Base-by-base conservation (phyloP, 2,888 invertebrate species). In the Ophion ellenae region DNA sequence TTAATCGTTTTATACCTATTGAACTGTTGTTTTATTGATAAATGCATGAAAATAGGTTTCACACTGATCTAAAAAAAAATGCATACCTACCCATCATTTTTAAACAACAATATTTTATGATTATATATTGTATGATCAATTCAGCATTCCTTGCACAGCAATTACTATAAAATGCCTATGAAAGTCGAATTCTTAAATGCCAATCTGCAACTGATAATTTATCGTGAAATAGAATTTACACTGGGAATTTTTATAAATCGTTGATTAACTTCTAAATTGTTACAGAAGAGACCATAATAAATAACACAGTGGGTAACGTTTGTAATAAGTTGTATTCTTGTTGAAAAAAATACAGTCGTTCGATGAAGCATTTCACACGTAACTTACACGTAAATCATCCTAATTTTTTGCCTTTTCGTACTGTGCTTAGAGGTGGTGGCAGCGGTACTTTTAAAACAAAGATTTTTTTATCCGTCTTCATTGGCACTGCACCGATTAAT, bases 381-480 rank as follows among this genome's bases (percentile, higher is more conserved):
- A 14, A 32, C n/a, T 57, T 11, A 20, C 36, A 20, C 32, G 24
- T 20, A 40, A 67, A 78, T 78, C 69, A 78, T 78, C 61, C 24
- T 28, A 11, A 28, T 66, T 85, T 90, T 40, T 76, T 91, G 45
- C 84, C 81, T 77, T 85, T 90, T 70, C 87, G 88, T 5, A 83
- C 11, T 4, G 86, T 36, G 40, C 86, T 53, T 3, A 84, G 7
- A 9, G 87, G 89, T 3, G 89, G 36, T 5, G 94, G 93, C 57
- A 94, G 75, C 17, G 94, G 94, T 57, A 93, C 63, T 86, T 92
- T 93, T 3, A 94, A 84, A 17, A 83, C 57, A 10, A 91, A 85
- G 0, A 85, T 20, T 81, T 90, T 92, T 83, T 92, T 94, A 47
- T 93, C 86, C 0, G 90, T 89, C 76, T 91, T 92, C 2, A 74